Base-by-base conservation (phyloP, 2,113 vertebrate species). In the Rana temporaria region DNA sequence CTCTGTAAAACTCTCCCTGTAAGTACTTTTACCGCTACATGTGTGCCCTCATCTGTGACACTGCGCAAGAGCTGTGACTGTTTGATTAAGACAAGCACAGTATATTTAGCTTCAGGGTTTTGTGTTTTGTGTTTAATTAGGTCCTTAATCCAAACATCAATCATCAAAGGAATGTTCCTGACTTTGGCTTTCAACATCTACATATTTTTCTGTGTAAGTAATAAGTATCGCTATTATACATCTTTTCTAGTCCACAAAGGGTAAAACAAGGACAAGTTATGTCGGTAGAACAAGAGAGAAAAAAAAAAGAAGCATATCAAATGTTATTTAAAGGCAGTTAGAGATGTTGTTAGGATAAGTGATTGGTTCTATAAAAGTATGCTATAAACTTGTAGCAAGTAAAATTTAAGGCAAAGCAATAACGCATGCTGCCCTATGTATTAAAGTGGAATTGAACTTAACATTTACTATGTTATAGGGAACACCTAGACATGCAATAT, bases 121-220 rank as follows among this genome's bases (percentile, higher is more conserved):
- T 79, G 48, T 79, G 77, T 56, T 57, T 68, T 57, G 65, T 17
- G 64, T 79, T 79, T 79, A 79, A 79, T 68, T 79, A 68, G 65
- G 77, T 30, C 30, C 77, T 57, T 79, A 79, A 79, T 68, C 64
- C 26, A 38, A 34, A 38, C 38, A 77, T 77, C 38, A 67, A 79
- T 79, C 77, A 79, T 20, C 18, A 4, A 32, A 22, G 38, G 8
- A 68, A 68, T 17, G 48, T 68, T 79, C 52, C 65, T 67, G 52
- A 19, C 53, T 34, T 34, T 42, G 11, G 24, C 19, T 38, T 11
- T 34, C 20, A 64, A 79, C 64, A 56, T 57, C 6, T 32, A 56
- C 24, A 67, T 78, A 32, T 78, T 78, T 78, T 20, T 6, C 76
- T 32, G 60, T 60, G 56, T 20, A 73, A 30, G 26, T 75, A 42